Conservation (phyloP, 35 echinoderm and acorn worm genomes). For the Nesometra sesokonis region DNA sequence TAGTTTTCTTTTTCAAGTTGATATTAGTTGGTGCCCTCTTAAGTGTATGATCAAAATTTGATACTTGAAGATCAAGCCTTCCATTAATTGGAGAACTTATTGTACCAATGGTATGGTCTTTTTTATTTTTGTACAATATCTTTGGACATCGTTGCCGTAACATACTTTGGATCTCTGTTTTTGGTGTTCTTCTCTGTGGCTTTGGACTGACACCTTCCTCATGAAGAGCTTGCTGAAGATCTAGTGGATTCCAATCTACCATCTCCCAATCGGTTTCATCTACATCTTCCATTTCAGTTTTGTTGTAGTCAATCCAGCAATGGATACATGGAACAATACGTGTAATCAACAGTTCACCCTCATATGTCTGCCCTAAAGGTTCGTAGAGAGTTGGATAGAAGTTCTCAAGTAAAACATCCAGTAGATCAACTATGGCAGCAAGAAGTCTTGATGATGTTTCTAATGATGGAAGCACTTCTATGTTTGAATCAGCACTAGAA, state of each 20-base stretch:
- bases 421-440: slow-evolving; percentile 66
- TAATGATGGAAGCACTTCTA: slow-evolving; percentile 20
- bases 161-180: neutral
- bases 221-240: neutral
- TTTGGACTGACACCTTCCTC: neutral
- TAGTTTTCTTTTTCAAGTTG: neutral
- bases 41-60: neutral
- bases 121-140: neutral
- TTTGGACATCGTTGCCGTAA: neutral
- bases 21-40: neutral
- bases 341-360: slow-evolving; percentile 87
- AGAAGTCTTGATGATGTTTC: slow-evolving; percentile 63
- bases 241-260: slow-evolving; percentile 15
- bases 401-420: slow-evolving; percentile 84
- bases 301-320: slow-evolving; percentile 83
- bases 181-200: neutral
- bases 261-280: slow-evolving; percentile 78
- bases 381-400: slow-evolving; percentile 89
- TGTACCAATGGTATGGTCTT: neutral
- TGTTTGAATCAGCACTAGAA: neutral
- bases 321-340: slow-evolving; percentile 72
- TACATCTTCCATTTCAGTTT: slow-evolving; percentile 46
- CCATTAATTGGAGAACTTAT: neutral
- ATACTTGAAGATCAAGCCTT: neutral
- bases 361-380: slow-evolving; percentile 54